Evolutionary conservation across 1,140 invertebrate genomes (phyloP), one percentile per base, ranked within the genome.

Genomic region (Tetranychus urticae): DNA sequence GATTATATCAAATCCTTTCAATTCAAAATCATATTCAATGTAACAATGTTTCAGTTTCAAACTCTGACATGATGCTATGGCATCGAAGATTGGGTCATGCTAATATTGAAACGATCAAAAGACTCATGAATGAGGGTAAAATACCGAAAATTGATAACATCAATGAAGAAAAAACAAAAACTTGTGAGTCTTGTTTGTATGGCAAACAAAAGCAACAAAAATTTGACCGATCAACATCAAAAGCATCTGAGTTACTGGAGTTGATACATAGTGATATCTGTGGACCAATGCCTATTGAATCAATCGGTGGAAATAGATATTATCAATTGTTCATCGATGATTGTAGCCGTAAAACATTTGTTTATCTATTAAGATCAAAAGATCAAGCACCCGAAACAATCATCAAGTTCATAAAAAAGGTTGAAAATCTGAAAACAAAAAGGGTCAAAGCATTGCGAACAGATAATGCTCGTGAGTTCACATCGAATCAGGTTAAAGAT

Each of bases 311-410:
- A 48, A 50, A 8, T 4, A 3, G 36, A 4, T 64, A 61, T 58
- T 64, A 47, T 61, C 31, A 61, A 34, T n/a, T 50, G 3, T 52
- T 61, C 23, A 45, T 57, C 3, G 63, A 64, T 34, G 60, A 58
- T 37, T 46, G 34, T 14, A 58, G 59, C 2, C n/a, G 39, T 33
- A 58, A 48, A 31, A 10, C 31, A 10, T 33, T 37, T 10, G 33
- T 61, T 12, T 46, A 36, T 47, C 58, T 64, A 8, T 2, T 64
- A 2, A 61, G 50, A 47, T 23, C 33, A 31, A 64, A 58, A 54
- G 14, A 33, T 4, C 4, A 52, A 52, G 48, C 14, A 4, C 14
- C 33, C 5, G 48, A 52, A n/a, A 42, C 10, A 42, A 6, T 23
- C 3, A 52, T 52, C 14, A n/a, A 14, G 14, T n/a, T 23, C 5